Percentiles rank a stretch among this genome's conserved stretches.
These are phyloP conservation scores for Hippopotamyrus pictus DNA, from an alignment of 2,797 vertebrate species.

Conservation along the genomic window DNA sequence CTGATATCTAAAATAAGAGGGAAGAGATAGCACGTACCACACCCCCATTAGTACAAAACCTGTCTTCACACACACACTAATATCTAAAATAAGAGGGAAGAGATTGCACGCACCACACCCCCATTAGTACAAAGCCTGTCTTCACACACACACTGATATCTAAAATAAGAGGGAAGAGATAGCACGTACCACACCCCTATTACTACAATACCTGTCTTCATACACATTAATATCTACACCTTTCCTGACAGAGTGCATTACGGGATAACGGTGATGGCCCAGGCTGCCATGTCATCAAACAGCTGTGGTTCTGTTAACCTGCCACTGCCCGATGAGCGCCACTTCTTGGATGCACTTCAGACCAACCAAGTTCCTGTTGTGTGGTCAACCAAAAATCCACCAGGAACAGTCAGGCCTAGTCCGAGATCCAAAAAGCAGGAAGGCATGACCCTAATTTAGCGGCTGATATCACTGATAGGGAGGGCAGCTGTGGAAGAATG, in stretches of 20 bases:
- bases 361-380: conserved; percentile 22
- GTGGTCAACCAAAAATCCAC: background rate
- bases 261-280: background rate
- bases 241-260: background rate
- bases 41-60: conserved; percentile 46
- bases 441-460: background rate
- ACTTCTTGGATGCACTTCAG: background rate
- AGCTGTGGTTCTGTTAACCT: conserved; percentile 7
- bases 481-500: background rate
- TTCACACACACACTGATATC: conserved; percentile 35
- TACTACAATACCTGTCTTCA: background rate
- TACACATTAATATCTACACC: no score
- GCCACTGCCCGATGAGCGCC: background rate
- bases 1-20: conserved; percentile 31
- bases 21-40: background rate
- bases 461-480: background rate
- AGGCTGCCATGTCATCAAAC: background rate
- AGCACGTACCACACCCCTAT: background rate
- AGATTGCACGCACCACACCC: background rate
- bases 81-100: background rate
- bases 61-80: conserved; percentile 32
- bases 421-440: background rate
- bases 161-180: background rate
- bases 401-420: background rate
- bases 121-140: background rate